phyloP scores from a whole-genome alignment of 53 echinoderm and acorn worm genomes.

The Arbacia lixula region DNA sequence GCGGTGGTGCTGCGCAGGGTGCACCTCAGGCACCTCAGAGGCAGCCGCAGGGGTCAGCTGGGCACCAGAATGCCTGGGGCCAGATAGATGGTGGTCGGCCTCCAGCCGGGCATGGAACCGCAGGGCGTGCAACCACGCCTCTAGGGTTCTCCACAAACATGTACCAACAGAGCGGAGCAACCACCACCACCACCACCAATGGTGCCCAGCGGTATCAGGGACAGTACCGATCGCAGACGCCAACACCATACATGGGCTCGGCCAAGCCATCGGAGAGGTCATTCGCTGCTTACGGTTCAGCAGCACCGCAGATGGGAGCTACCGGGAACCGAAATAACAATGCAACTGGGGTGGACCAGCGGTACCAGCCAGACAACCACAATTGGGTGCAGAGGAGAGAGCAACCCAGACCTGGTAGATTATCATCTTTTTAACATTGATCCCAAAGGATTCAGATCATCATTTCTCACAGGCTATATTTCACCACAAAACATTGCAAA shows the following conservation, averaged over 20 bases:
- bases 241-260: slow-evolving; percentile 33
- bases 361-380: background rate
- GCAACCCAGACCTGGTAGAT: slow-evolving; percentile 8
- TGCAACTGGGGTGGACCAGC: background rate
- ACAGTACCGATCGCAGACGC: slow-evolving; percentile 41
- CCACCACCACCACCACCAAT: background rate
- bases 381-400: slow-evolving; percentile 31
- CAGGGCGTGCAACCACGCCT: slow-evolving; percentile 19
- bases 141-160: background rate
- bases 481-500: no score
- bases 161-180: background rate
- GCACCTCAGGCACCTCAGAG: background rate
- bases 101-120: background rate
- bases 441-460: no score
- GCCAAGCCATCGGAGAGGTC: slow-evolving; percentile 5
- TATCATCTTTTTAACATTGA: background rate
- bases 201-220: background rate
- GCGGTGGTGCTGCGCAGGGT: slow-evolving; percentile 9
- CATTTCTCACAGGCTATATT: no score
- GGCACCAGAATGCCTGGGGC: background rate
- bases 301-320: background rate
- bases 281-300: background rate
- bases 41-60: background rate
- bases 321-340: slow-evolving; percentile 51
- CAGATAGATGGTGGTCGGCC: background rate